Evolutionary conservation across 2,888 invertebrate genomes (phyloP).

Genomic region (Dexiosoma caninum): DNA sequence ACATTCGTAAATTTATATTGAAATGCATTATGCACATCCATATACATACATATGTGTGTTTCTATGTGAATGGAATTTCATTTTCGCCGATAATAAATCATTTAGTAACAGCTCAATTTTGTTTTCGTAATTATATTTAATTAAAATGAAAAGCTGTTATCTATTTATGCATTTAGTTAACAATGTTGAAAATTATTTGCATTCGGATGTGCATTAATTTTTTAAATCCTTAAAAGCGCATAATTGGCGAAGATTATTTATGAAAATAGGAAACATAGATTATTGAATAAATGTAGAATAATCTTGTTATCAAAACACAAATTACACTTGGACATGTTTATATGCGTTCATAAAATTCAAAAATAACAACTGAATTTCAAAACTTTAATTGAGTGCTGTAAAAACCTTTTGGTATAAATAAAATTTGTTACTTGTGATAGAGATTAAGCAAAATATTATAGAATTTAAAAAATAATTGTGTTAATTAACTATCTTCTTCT

Average conservation of each 20-base stretch:
- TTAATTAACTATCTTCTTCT: too few relatives aligned
- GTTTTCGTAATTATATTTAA: conserved; percentile 34
- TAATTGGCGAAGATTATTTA: neutral
- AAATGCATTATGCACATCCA: neutral
- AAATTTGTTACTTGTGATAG: too few relatives aligned
- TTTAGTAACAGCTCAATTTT: conserved; percentile 33
- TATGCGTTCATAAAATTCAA: too few relatives aligned
- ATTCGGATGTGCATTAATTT: conserved; percentile 6
- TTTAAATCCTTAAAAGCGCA: neutral
- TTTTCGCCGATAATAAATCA: conserved; percentile 51
- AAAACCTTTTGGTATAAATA: too few relatives aligned
- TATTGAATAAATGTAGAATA: neutral
- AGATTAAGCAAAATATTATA: too few relatives aligned
- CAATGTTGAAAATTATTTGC: conserved; percentile 16
- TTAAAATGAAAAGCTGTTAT: conserved; percentile 31
- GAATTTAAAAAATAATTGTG: too few relatives aligned
- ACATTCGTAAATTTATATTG: neutral
- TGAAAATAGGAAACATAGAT: neutral
- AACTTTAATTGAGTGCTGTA: too few relatives aligned
- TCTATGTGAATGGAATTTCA: too few relatives aligned
- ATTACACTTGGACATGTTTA: neutral
- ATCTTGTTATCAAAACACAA: neutral
- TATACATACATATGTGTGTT: neutral
- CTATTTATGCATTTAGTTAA: conserved; percentile 18
- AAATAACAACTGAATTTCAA: too few relatives aligned